Evolutionary conservation across 2,113 vertebrate genomes (phyloP).

Genomic region (Gopherus flavomarginatus): DNA sequence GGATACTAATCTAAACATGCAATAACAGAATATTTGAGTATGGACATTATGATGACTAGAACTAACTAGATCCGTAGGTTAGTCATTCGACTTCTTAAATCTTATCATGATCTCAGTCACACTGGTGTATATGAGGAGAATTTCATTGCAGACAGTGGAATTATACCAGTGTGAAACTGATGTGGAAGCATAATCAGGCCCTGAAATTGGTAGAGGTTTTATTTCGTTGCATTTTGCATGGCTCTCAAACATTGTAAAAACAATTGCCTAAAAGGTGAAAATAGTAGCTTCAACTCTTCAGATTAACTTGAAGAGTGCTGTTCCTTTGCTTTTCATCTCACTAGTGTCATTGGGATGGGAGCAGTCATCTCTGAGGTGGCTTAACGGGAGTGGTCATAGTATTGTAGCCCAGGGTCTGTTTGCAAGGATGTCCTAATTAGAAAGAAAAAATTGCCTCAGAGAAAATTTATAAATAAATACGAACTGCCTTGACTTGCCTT

Average conservation of each 20-base stretch:
- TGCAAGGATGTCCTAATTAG: slow-evolving; percentile 50
- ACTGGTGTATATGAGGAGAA: background rate
- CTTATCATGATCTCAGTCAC: background rate
- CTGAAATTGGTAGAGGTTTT: slow-evolving; percentile 19
- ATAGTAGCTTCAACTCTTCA: background rate
- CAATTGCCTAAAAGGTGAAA: background rate
- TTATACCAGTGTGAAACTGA: slow-evolving; percentile 22
- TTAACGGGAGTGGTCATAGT: slow-evolving; percentile 44
- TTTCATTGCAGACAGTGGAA: slow-evolving; percentile 10
- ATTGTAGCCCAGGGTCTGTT: slow-evolving; percentile 29
- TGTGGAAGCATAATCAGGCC: background rate
- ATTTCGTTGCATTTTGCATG: background rate
- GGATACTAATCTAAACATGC: background rate
- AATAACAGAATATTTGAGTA: background rate
- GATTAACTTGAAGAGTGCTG: background rate
- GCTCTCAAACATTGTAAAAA: slow-evolving; percentile 35
- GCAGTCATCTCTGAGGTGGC: slow-evolving; percentile 9
- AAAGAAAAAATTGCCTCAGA: slow-evolving; percentile 63
- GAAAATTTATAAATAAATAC: slow-evolving; percentile 67
- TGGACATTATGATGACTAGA: background rate
- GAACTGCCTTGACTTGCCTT: slow-evolving; percentile 20
- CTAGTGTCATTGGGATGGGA: background rate
- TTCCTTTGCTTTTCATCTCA: slow-evolving; percentile 38
- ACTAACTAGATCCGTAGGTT: background rate
- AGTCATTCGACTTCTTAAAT: background rate